phyloP scores from a whole-genome alignment of 2,888 invertebrate genomes.

The Protonemura montana region DNA sequence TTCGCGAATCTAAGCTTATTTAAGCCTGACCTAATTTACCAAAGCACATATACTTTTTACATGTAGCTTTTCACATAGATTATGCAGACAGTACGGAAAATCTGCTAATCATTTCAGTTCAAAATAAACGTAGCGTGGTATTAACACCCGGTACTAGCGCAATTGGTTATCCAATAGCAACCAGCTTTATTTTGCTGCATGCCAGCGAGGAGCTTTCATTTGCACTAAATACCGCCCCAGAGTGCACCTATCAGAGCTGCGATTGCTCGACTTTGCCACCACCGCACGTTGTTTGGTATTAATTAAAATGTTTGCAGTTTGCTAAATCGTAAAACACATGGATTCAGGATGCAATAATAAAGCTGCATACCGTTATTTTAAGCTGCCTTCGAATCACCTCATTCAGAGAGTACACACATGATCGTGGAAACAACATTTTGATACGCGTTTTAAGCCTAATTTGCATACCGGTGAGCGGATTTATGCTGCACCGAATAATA shows the following conservation, averaged over 20 bases:
- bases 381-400: constrained; percentile 18
- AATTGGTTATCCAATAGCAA: not conserved
- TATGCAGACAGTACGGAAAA: not conserved
- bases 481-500: not conserved
- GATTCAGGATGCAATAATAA: not conserved
- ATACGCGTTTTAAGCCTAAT: not conserved
- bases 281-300: not conserved
- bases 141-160: not conserved
- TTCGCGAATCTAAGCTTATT: not conserved
- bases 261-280: not conserved
- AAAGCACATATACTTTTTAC: not conserved
- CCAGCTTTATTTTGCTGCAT: not conserved
- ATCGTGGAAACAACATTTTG: not conserved
- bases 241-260: not conserved
- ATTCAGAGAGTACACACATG: constrained; percentile 19
- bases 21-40: not conserved
- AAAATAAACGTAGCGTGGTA: not conserved
- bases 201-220: not conserved
- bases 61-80: not conserved
- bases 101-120: not conserved
- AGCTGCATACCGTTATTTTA: not conserved
- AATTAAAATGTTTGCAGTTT: not conserved
- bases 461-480: not conserved
- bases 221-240: not conserved
- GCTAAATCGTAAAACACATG: not conserved